Evolutionary conservation across 1,140 invertebrate species (phyloP).

Genomic region (Trypoxylus dichotomus): DNA sequence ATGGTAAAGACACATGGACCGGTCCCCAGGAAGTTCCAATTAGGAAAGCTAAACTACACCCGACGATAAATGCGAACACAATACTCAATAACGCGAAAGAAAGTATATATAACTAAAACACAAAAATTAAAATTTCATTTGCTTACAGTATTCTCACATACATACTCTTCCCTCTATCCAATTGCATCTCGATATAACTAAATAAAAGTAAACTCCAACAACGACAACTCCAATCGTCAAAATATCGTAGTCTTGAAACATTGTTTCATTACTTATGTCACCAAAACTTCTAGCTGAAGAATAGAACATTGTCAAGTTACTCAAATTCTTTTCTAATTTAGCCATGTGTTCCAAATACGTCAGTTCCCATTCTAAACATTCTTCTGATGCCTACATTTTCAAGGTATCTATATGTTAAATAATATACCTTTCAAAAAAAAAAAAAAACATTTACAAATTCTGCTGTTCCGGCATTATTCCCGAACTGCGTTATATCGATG

Average conservation of each 20-base stretch:
- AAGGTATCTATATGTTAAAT: not conserved
- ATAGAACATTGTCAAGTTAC: constrained; percentile 60
- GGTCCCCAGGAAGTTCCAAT: constrained; percentile 77
- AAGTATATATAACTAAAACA: not conserved
- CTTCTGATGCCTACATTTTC: constrained; percentile 58
- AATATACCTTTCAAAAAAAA: not conserved
- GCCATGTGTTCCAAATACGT: constrained; percentile 61
- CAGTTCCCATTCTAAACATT: constrained; percentile 67
- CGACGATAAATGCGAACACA: constrained; percentile 74
- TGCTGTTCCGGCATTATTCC: constrained; percentile 71
- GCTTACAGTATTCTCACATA: not conserved
- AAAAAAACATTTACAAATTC: too few relatives aligned
- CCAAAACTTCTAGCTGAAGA: constrained; percentile 72
- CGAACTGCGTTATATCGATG: constrained; percentile 64
- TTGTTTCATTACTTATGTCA: constrained; percentile 66
- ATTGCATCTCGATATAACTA: constrained; percentile 74
- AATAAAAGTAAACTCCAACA: constrained; percentile 74
- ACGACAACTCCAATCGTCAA: constrained; percentile 67
- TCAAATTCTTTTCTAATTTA: constrained; percentile 49
- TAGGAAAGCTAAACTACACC: constrained; percentile 72
- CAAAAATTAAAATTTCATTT: not conserved
- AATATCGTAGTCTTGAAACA: constrained; percentile 75
- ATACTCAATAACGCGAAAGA: constrained; percentile 68
- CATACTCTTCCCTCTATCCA: constrained; percentile 71
- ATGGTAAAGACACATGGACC: constrained; percentile 79